Base-by-base conservation (phyloP, 2,797 vertebrate genomes). In the Potorous gilbertii region DNA sequence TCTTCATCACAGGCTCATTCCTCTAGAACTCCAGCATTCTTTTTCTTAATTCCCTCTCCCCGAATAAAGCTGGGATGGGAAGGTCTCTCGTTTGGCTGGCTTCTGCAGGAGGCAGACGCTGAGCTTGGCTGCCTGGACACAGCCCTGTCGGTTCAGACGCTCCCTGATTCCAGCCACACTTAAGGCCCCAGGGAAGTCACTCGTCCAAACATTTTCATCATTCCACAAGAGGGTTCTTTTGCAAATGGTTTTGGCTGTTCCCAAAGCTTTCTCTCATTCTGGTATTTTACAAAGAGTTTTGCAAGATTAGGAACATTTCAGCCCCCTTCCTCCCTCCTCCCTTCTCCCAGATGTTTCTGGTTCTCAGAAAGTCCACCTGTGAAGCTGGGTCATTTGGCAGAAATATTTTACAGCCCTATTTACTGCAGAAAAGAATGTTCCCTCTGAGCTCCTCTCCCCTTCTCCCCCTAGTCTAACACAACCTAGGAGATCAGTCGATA, bases 291-390 rank as follows among this genome's bases (percentile, higher is more conserved):
- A 95, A 97, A 95, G 46, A 54, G 90, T 97, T 97, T 54, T 97
- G 90, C 95, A 87, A 59, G 94, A 59, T 95, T 97, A 92, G 96
- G 95, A 98, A 96, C 81, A 5, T 21, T 46, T 56, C 90, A 90
- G 93, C 89, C 92, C 96, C 94, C 90, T 92, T 96, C 94, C n/a
- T 95, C 92, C 31, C 97, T 54, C 56, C 92, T 92, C 92, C 54
- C 89, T 94, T 96, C 97, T 94, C 94, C 96, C 96, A 97, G 96
- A 97, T 97, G 92, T 98, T 98, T 97, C 66, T 96, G 94, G 54
- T 94, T 98, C 97, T 97, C 95, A 90, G 97, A 98, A 92, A 94
- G 96, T 96, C 98, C 95, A 98, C 98, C 98, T 98, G 97, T 96
- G 96, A 97, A 96, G 55, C 92, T 87, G 96, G 93, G 92, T 93